Evolutionary conservation across 2,113 vertebrate species (phyloP), one percentile per base, ranked within the genome.

Genomic region (Micronycteris hirsuta): DNA sequence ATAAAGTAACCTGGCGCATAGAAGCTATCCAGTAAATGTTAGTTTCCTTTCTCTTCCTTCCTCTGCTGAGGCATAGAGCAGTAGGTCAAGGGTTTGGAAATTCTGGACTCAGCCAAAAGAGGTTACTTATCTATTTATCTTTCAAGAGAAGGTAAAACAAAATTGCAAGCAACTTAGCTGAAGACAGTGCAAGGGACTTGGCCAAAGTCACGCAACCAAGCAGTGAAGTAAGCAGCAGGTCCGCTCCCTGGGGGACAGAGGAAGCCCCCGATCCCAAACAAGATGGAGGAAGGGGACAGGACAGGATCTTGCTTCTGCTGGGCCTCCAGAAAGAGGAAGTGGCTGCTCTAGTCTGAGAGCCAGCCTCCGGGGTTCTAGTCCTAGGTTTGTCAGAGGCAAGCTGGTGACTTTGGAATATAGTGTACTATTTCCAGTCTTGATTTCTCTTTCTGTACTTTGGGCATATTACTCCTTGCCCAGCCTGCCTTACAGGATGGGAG

Each of bases 61-160:
- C 33, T 91, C 61, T 82, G 16, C 41, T 47, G 22, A 41, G 20
- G 24, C 16, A 36, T 22, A 41, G 77, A 80, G 19, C 14, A 17
- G 41, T 63, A 63, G 58, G 17, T 77, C 89, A 71, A 93, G 52
- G 5, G 41, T 93, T 88, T 90, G 63, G 52, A 93, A 43, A 85
- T 36, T 88, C 68, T 80, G 38, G 86, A 67, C 33, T 88, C n/a
- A 71, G 52, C 16, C 38, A 33, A 81, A 93, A 28, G 17, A 83
- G 41, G 31, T 81, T 83, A 77, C 74, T 94, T 87, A 80, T 45
- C 56, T 89, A 61, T 41, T 63, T 89, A 71, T 11, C 45, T 91
- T 86, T 92, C 84, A 92, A 74, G 68, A 95, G 85, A 83, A 49
- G 26, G 14, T 61, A 84, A 78, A 89, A 86, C 47, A 83, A 86